Percentiles rank a stretch among this genome's conserved stretches.
phyloP scores from a whole-genome alignment of 1,140 invertebrate genomes.

The Drosophila santomea region DNA sequence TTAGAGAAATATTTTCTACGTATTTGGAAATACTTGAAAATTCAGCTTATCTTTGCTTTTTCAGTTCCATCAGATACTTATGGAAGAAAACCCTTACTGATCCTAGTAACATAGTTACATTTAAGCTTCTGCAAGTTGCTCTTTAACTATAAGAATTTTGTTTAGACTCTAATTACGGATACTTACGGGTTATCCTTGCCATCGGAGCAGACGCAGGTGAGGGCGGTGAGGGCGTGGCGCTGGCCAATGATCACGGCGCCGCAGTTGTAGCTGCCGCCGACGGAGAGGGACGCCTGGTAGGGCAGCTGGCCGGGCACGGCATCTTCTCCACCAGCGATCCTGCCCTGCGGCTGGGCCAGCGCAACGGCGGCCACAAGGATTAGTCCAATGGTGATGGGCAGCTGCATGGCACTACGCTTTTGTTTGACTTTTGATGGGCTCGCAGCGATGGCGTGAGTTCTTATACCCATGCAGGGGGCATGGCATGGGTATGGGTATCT shows the following conservation, averaged over 20 bases:
- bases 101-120: too few species aligned
- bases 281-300: slow-evolving; percentile 70
- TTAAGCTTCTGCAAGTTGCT: too few species aligned
- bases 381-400: slow-evolving; percentile 28
- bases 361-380: slow-evolving; percentile 18
- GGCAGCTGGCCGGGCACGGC: slow-evolving; percentile 69
- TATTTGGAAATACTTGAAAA: too few species aligned
- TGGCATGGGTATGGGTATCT: slow-evolving; percentile 9
- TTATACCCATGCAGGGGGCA: slow-evolving; percentile 6
- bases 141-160: too few species aligned
- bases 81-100: too few species aligned
- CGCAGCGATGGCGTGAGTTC: slow-evolving; percentile 24
- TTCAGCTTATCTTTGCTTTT: too few species aligned
- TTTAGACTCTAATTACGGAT: too few species aligned
- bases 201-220: slow-evolving; percentile 72
- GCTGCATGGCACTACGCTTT: slow-evolving; percentile 35
- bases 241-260: slow-evolving; percentile 68
- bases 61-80: too few species aligned
- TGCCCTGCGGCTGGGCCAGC: slow-evolving; percentile 26
- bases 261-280: slow-evolving; percentile 69
- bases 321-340: slow-evolving; percentile 68
- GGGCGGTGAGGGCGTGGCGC: slow-evolving; percentile 64
- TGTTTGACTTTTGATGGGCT: slow-evolving; percentile 1
- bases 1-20: too few species aligned
- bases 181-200: slow-evolving; percentile 62